Evolutionary conservation across 1,140 invertebrate species (phyloP), one percentile per base, ranked within the genome.

Genomic region (Centruroides sculpturatus): DNA sequence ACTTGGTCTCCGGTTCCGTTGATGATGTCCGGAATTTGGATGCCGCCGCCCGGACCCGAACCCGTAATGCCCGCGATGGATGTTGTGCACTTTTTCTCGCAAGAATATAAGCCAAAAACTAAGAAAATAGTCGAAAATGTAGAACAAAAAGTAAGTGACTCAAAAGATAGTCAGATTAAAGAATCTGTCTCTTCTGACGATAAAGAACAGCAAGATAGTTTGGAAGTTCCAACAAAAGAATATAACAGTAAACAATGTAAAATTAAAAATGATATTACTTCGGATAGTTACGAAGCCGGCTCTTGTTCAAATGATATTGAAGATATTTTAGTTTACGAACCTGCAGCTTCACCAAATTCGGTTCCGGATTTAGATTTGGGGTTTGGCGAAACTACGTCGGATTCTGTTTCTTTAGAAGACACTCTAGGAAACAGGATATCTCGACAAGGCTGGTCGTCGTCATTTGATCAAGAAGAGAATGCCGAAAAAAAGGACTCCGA

Each of bases 1-100:
- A 81, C 81, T 49, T 98, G 92, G 92, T 85, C 84, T 0, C 83
- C 82, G 63, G 82, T 83, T n/a, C 85, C 92, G 3, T 72, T 97
- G 5, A 76, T 87, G 66, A 75, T 94, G 60, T 84, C 90, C 23
- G 90, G 90, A 12, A 77, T 93, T 46, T 91, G 86, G 85, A 82
- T 84, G 11, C 85, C 85, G 8, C 83, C 85, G 8, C 79, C 64
- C 0, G 72, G 83, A 81, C 72, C 79, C 79, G 35, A 84, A 80
- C 69, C 86, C 82, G 51, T 75, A 9, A 65, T 69, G 13, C 68
- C 72, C 46, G 74, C 72, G 6, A 65, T 72, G 12, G 87, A 89
- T 75, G 80, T 88, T 9, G 66, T 67, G 59, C 48, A 67, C 46
- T 59, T 63, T 56, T 61, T 66, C 35, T 60, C 51, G 3, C 23